These are phyloP conservation scores for Psittacula cyanocephala DNA, from an alignment of 2,113 vertebrate species.

Conservation along the genomic window DNA sequence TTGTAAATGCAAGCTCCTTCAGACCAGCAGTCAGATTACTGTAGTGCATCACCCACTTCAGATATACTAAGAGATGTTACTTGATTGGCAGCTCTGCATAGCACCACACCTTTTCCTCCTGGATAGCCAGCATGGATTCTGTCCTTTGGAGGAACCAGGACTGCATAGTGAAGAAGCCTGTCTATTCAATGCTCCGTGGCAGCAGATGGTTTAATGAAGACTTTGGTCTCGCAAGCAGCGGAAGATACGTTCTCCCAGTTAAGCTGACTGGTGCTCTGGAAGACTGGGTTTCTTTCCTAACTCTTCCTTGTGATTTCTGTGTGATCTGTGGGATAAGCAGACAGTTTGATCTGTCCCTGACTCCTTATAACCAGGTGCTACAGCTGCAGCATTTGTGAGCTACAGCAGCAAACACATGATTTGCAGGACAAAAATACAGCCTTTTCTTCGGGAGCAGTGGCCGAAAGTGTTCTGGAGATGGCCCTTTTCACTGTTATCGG, in stretches of 20 bases:
- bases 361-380: not conserved
- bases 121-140: not conserved
- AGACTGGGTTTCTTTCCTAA: not conserved
- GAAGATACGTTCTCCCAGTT: not conserved
- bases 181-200: not conserved
- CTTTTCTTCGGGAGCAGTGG: not conserved
- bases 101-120: not conserved
- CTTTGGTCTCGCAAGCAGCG: not conserved
- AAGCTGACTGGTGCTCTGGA: not conserved
- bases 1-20: not conserved
- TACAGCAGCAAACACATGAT: not conserved
- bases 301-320: not conserved
- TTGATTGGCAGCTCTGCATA: not conserved
- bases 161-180: not conserved
- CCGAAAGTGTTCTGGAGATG: not conserved
- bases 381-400: not conserved
- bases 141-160: not conserved
- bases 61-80: not conserved
- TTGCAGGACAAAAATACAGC: not conserved
- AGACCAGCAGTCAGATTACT: not conserved
- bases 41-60: not conserved
- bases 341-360: not conserved
- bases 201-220: not conserved
- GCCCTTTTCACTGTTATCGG: not conserved
- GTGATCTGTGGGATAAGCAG: not conserved